Conservation (phyloP, 2,888 invertebrate species). For the Rosalia funebris region DNA sequence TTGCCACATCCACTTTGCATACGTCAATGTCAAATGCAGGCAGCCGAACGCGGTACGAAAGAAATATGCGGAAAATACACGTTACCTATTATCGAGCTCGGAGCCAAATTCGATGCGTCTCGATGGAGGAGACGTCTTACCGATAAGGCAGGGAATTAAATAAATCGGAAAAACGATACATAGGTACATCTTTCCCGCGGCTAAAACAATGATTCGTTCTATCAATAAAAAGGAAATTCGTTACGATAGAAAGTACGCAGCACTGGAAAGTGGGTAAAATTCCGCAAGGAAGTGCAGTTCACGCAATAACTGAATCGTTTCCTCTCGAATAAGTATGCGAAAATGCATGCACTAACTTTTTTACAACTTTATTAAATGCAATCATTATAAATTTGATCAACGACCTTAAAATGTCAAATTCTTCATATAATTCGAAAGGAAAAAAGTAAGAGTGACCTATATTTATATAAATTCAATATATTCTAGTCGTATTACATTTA, state of each 20-base stretch:
- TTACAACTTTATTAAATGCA: background rate
- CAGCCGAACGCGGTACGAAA: slow-evolving; percentile 3
- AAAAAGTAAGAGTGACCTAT: too few relatives aligned
- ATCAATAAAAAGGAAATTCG: slow-evolving; percentile 24
- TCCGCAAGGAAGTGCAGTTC: background rate
- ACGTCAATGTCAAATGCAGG: slow-evolving; percentile 46
- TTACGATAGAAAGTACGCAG: slow-evolving; percentile 27
- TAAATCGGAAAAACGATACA: background rate
- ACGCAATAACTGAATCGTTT: too few relatives aligned
- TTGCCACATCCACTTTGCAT: slow-evolving; percentile 52
- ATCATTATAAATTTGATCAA: background rate
- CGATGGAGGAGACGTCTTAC: background rate
- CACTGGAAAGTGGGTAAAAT: slow-evolving; percentile 26
- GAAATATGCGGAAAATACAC: slow-evolving; percentile 22
- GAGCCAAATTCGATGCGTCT: slow-evolving; percentile 10
- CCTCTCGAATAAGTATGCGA: too few relatives aligned
- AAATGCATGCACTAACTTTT: too few relatives aligned
- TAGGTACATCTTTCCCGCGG: background rate
- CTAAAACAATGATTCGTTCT: background rate
- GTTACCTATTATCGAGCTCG: slow-evolving; percentile 15
- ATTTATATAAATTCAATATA: too few relatives aligned
- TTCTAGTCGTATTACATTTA: too few relatives aligned
- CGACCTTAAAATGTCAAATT: background rate
- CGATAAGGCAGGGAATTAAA: slow-evolving; percentile 2
- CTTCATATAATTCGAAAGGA: background rate